Evolutionary conservation across 2,888 invertebrate genomes (phyloP), one percentile per base, ranked within the genome.

Genomic region (Mycalesis mineus): DNA sequence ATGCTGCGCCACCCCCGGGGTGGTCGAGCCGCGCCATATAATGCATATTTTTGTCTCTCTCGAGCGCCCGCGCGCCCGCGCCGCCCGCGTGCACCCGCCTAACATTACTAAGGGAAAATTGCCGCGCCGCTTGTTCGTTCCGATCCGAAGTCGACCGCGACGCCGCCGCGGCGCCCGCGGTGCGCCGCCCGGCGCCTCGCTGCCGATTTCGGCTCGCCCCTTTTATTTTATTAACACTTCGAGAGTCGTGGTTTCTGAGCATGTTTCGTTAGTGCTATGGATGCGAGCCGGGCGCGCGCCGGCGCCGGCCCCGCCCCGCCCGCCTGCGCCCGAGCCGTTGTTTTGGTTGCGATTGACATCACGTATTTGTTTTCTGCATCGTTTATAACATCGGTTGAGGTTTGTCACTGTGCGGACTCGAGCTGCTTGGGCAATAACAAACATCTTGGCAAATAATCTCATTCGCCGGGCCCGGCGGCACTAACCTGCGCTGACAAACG

Each of bases 81-180:
- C 63, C 68, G 66, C 62, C 48, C 65, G 63, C 47, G 62, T 67
- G 65, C 14, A 33, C 68, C 68, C 73, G 71, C 72, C 69, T 76
- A 73, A 82, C 87, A 88, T 88, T 89, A 88, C 88, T 88, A 88
- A 89, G 88, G 88, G 84, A 85, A 88, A 87, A 84, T 82, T 74
- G 78, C 78, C 82, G 80, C 81, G 82, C 74, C 82, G 79, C 82
- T 79, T 77, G 69, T 50, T 63, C 65, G 58, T 4, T 58, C 62
- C 75, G 70, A 69, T 70, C 75, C 80, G 80, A 74, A 65, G 71
- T 74, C 78, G 80, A 51, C 68, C 68, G 71, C 75, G 75, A n/a
- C 58, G 68, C 73, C 29, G 42, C 28, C 42, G 28, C 41, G 77
- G 80, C n/a, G n/a, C n/a, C n/a, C n/a, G n/a, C n/a, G n/a, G n/a